These are phyloP conservation scores for Lobophora halterata DNA, from an alignment of 2,888 invertebrate species.

Conservation along the genomic window DNA sequence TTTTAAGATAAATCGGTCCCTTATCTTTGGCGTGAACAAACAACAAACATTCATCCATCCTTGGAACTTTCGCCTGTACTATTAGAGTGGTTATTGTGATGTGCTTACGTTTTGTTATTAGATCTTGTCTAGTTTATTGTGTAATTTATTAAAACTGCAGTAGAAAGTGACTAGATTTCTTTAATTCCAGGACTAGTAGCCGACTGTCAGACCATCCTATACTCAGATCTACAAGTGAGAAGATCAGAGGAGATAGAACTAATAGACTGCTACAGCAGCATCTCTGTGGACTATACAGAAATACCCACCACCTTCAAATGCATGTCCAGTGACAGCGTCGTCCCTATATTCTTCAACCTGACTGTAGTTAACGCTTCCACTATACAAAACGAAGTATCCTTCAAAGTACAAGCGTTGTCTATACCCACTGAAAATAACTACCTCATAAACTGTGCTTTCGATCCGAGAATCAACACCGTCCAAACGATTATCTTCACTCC, in stretches of 20 bases:
- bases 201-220: conserved; percentile 83
- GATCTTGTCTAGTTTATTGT: too few species aligned
- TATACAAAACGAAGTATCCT: conserved; percentile 40
- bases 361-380: conserved; percentile 58
- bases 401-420: conserved; percentile 76
- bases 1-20: too few species aligned
- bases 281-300: conserved; percentile 46
- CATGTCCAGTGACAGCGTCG: conserved; percentile 58
- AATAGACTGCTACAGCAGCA: conserved; percentile 55
- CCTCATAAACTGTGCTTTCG: conserved; percentile 70
- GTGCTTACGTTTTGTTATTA: too few species aligned
- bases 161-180: not conserved
- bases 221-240: conserved; percentile 83
- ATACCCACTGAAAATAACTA: conserved; percentile 75
- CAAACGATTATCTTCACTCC: conserved; percentile 74
- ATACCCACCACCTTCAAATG: conserved; percentile 73
- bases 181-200: conserved; percentile 83
- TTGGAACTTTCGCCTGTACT: too few species aligned
- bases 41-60: too few species aligned
- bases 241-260: conserved; percentile 57
- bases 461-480: conserved; percentile 60
- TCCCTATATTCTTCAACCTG: conserved; percentile 60
- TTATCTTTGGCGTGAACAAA: too few species aligned
- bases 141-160: too few species aligned
- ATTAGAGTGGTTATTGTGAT: too few species aligned